Evolutionary conservation across 1,140 invertebrate species (phyloP), one percentile per base, ranked within the genome.

Genomic region (Leptoteleia sp.): DNA sequence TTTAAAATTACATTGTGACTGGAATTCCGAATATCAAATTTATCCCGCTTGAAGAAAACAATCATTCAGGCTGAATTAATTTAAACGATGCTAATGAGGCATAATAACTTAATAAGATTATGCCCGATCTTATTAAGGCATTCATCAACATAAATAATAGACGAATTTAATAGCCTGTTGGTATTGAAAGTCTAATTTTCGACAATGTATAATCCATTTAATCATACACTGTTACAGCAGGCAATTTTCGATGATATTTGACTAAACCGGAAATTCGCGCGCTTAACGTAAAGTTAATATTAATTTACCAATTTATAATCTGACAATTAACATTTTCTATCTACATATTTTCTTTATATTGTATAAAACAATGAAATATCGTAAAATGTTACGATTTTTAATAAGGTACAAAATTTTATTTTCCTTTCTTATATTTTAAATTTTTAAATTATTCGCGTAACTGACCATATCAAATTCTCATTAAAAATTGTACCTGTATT

Each of bases 121-220:
- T 4, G 25, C 4, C 19, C 40, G 35, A 70, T 61, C 35, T 16
- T 47, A 59, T 59, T 70, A 70, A 59, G 27, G 15, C 25, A 48
- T 38, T 40, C 42, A 70, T 70, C 31, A 59, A 70, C 42, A 59
- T 70, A 57, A 48, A 70, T 59, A 48, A 31, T 57, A 40, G 52
- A 31, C 22, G 13, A 68, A 16, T 47, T 5, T 47, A 57, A 68
- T 55, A 55, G 48, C 5, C 45, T 17, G 40, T 12, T 6, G 38
- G 47, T 38, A 47, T 31, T 27, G 42, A 29, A 29, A 13, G 7
- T 29, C 29, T 68, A 31, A 52, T 33, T 1, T 22, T 50, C 4
- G 22, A 16, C 6, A 19, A 40, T 33, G 29, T 55, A 38, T 47
- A 15, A 68, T 68, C 17, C 55, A 25, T n/a, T 13, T 65, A 65